phyloP scores from a whole-genome alignment of 2,888 invertebrate genomes.

The Agonopterix alstromeriana region DNA sequence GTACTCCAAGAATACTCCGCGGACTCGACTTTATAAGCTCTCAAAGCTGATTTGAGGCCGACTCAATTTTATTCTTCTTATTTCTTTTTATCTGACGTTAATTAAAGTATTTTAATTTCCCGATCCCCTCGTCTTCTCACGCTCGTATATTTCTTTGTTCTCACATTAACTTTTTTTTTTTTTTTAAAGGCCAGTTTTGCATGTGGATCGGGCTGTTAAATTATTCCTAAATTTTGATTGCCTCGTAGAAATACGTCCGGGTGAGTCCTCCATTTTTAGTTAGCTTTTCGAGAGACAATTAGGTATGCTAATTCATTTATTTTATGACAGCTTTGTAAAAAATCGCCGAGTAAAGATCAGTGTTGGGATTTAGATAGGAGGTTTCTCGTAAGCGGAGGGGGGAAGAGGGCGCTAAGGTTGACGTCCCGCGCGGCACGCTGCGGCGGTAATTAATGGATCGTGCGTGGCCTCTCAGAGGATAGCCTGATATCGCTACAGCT shows the following conservation, averaged over 20 bases:
- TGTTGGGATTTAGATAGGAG: slow-evolving; percentile 41
- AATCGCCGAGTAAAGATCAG: slow-evolving; percentile 44
- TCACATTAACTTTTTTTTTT: slow-evolving; percentile 39
- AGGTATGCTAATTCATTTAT: slow-evolving; percentile 70
- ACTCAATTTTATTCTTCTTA: slow-evolving; percentile 33
- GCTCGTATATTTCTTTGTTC: slow-evolving; percentile 42
- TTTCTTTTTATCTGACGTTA: slow-evolving; percentile 39
- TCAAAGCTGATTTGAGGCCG: slow-evolving; percentile 36
- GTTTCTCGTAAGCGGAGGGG: slow-evolving; percentile 17
- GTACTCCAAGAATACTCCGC: slow-evolving; percentile 24
- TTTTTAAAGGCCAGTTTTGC: slow-evolving; percentile 46
- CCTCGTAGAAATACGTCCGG: slow-evolving; percentile 54
- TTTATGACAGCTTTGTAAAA: slow-evolving; percentile 57
- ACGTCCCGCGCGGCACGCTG: slow-evolving; percentile 34
- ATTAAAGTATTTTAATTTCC: slow-evolving; percentile 54
- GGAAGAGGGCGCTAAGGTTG: slow-evolving; percentile 23
- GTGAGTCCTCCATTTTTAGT: slow-evolving; percentile 41
- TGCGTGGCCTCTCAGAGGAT: slow-evolving; percentile 39
- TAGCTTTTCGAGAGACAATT: slow-evolving; percentile 61
- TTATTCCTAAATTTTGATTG: slow-evolving; percentile 67
- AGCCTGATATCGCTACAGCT: slow-evolving; percentile 26
- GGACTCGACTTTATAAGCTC: slow-evolving; percentile 33
- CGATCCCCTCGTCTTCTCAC: slow-evolving; percentile 27
- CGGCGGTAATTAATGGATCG: slow-evolving; percentile 44
- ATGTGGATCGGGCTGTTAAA: slow-evolving; percentile 55